Evolutionary conservation across 2,113 vertebrate species (phyloP).

Genomic region (Zapornia atra): DNA sequence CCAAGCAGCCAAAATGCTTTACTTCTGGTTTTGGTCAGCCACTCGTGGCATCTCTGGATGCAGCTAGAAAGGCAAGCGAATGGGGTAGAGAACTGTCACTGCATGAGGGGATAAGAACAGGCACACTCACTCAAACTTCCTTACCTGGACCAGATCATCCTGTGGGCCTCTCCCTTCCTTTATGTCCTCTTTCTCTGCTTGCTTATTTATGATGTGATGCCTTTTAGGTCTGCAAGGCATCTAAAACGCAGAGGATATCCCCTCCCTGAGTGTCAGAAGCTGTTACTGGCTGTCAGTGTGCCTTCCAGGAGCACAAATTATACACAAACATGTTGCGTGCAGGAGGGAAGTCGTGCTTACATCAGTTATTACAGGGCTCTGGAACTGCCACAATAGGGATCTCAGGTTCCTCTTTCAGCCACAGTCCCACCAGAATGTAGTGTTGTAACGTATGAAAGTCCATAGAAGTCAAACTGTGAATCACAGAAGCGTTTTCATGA

Average conservation of each 20-base stretch:
- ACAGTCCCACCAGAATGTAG: neutral
- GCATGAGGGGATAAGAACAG: neutral
- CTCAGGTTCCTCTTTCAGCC: neutral
- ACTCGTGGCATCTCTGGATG: neutral
- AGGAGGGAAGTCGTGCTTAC: neutral
- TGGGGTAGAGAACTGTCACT: neutral
- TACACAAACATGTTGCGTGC: fast-evolving
- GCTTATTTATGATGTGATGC: neutral
- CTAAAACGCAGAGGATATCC: neutral
- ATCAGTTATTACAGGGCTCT: neutral
- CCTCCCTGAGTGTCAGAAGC: neutral
- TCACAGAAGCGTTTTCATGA: neutral
- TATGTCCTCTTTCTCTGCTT: neutral
- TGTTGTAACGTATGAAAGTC: neutral
- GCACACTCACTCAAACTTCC: neutral
- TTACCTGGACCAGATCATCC: neutral
- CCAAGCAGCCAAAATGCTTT: neutral
- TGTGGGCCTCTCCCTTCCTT: neutral
- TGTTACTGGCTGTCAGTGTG: neutral
- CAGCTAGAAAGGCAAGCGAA: neutral
- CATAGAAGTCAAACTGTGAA: neutral
- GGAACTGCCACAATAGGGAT: neutral
- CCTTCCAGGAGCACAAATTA: neutral
- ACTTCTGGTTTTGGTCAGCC: neutral
- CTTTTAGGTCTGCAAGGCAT: neutral